These are phyloP conservation scores for Lepidotrigona ventralis DNA, from an alignment of 1,140 invertebrate genomes.

Conservation along the genomic window DNA sequence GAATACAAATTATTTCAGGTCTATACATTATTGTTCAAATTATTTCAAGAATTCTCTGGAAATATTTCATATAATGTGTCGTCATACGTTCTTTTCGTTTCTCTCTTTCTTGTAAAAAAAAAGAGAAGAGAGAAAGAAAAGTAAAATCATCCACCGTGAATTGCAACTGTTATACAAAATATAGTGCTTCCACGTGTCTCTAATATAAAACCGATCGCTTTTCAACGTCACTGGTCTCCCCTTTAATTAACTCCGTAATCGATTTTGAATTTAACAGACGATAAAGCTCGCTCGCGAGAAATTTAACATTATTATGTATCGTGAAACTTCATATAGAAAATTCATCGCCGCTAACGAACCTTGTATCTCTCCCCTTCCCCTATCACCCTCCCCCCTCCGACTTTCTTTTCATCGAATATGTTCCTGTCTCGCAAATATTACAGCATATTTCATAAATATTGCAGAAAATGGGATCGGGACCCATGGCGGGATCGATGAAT, in stretches of 20 bases:
- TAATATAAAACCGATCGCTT: background rate
- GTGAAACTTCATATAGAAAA: background rate
- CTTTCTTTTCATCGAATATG: background rate
- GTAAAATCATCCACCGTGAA: too few species aligned
- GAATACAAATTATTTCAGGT: too few species aligned
- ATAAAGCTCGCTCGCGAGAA: background rate
- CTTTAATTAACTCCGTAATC: background rate
- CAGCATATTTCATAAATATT: conserved; percentile 11
- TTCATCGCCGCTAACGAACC: background rate
- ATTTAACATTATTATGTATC: background rate
- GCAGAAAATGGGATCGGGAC: background rate
- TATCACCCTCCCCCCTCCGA: too few species aligned
- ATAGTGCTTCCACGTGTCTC: too few species aligned
- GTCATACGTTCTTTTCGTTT: too few species aligned
- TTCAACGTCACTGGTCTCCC: background rate
- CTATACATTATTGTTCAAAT: too few species aligned
- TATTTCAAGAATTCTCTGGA: background rate
- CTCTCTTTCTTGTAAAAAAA: too few species aligned
- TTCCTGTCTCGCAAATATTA: too few species aligned
- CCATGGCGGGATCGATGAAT: background rate
- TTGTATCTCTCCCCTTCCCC: background rate
- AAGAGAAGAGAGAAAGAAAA: too few species aligned
- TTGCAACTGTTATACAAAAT: too few species aligned
- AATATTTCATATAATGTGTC: too few species aligned
- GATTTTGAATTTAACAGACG: background rate